Evolutionary conservation across 2,797 vertebrate species (phyloP).

Genomic region (Notolabrus celidotus): DNA sequence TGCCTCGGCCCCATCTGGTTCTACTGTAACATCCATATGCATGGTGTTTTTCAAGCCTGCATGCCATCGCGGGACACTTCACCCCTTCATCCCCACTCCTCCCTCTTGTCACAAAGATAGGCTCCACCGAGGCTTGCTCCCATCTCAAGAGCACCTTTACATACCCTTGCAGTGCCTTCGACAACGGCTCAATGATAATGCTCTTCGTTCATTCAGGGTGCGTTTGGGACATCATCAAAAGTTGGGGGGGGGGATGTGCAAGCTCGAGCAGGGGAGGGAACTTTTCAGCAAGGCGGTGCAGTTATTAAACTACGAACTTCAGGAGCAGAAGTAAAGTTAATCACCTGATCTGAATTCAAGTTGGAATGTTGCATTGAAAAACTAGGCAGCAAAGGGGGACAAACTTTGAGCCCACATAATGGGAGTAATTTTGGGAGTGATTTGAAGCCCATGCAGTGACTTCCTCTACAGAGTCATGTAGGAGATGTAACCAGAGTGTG

Average conservation of each 20-base stretch:
- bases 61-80: conserved; percentile 44
- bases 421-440: no score
- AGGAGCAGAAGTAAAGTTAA: not conserved
- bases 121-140: conserved; percentile 27
- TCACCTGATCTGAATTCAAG: no score
- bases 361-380: no score
- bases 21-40: conserved; percentile 78
- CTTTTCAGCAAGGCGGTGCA: not conserved
- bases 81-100: conserved; percentile 26
- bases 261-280: not conserved
- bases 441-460: no score
- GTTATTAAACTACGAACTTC: conserved; percentile 5
- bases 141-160: conserved; percentile 64
- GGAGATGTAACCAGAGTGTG: no score
- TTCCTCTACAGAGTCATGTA: no score
- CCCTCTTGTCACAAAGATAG: conserved; percentile 45
- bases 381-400: no score
- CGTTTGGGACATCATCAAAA: conserved; percentile 7
- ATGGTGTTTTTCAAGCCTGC: conserved; percentile 59
- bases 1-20: conserved; percentile 76
- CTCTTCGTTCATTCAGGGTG: conserved; percentile 9
- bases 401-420: no score
- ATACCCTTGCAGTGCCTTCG: conserved; percentile 38
- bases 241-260: not conserved
- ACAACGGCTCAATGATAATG: conserved; percentile 23